Percentiles rank a stretch among this genome's conserved stretches.
Evolutionary conservation across 2,113 vertebrate genomes (phyloP).

Genomic region (Hyaena hyaena): DNA sequence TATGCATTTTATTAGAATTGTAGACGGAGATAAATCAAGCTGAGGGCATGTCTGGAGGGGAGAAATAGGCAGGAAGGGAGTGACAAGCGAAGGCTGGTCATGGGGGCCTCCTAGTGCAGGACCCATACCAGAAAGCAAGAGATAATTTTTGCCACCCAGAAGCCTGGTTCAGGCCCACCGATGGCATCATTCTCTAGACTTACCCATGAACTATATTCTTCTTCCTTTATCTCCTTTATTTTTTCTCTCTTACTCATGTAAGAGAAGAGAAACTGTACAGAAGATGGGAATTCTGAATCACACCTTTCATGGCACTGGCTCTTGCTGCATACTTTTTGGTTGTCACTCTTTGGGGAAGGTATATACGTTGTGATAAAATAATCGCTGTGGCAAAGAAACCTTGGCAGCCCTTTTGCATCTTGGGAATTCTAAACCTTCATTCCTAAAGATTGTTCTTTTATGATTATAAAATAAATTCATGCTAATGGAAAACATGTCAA

Average conservation of each 20-base stretch:
- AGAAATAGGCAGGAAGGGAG: background rate
- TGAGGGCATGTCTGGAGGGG: background rate
- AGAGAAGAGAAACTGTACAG: background rate
- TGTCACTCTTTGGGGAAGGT: background rate
- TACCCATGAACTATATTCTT: background rate
- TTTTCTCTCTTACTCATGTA: background rate
- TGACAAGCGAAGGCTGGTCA: background rate
- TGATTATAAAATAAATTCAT: background rate
- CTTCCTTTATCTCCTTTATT: background rate
- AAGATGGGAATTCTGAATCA: background rate
- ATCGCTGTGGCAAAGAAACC: background rate
- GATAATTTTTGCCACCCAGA: background rate
- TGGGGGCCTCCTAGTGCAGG: background rate
- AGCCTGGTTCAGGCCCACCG: background rate
- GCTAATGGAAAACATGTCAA: background rate
- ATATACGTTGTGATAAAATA: conserved; percentile 14
- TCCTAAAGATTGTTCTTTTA: background rate
- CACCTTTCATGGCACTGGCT: background rate
- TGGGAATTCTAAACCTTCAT: background rate
- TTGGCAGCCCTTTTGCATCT: background rate
- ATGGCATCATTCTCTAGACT: background rate
- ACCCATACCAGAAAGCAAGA: background rate
- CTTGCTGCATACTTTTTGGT: background rate
- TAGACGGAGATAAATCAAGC: background rate
- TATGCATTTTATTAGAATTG: background rate